Conservation (phyloP, 2,888 invertebrate species). For the Marronus borbonicus region DNA sequence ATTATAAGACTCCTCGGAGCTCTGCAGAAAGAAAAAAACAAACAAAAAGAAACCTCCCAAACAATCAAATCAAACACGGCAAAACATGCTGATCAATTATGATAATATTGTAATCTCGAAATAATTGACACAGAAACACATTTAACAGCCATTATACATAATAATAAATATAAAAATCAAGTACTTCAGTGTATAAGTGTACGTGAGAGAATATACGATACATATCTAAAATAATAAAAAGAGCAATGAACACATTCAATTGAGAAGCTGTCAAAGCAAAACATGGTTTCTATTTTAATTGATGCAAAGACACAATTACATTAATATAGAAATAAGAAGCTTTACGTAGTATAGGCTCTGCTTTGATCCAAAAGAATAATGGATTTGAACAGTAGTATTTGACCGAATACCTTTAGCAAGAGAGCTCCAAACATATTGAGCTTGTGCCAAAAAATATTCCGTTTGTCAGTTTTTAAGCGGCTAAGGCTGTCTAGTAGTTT, state of each 20-base stretch:
- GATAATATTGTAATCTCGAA: conserved; percentile 13
- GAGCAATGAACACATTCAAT: neutral
- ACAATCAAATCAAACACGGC: conserved; percentile 62
- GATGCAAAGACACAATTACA: no score
- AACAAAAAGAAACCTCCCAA: conserved; percentile 55
- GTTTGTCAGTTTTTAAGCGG: no score
- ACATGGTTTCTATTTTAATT: neutral
- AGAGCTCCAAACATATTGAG: no score
- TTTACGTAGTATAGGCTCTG: no score
- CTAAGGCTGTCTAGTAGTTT: no score
- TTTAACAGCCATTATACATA: conserved; percentile 28
- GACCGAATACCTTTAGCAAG: no score
- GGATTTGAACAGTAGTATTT: no score
- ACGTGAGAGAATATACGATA: neutral
- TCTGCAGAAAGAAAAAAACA: conserved; percentile 72
- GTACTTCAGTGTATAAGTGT: conserved; percentile 7
- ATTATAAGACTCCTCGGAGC: conserved; percentile 78
- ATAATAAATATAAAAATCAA: conserved; percentile 5
- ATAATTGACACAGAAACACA: conserved; percentile 14
- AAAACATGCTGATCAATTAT: neutral
- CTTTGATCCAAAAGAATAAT: no score
- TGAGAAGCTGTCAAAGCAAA: conserved; percentile 9
- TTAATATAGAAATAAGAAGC: no score
- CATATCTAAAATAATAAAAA: neutral
- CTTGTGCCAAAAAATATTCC: no score